Conservation (phyloP, 1,140 invertebrate genomes). For the Lerema accius region DNA sequence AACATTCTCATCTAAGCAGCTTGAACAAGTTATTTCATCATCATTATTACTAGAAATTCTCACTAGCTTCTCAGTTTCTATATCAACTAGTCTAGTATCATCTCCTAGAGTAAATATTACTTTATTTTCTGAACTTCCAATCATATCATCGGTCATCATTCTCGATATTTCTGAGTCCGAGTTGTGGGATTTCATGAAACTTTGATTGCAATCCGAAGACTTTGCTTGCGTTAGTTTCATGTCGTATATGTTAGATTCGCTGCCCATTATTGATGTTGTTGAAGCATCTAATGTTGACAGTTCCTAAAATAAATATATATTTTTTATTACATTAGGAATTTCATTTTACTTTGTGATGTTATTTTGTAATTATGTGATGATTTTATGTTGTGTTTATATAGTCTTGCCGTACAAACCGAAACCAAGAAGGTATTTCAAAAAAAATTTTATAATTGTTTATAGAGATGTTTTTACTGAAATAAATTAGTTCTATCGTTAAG, state of each 20-base stretch:
- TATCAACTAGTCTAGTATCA: slow-evolving; percentile 32
- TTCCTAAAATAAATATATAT: slow-evolving; percentile 56
- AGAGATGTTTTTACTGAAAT: too few species aligned
- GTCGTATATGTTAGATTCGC: slow-evolving; percentile 75
- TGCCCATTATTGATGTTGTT: slow-evolving; percentile 77
- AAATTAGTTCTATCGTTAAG: too few species aligned
- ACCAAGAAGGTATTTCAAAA: not conserved
- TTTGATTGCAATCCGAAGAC: slow-evolving; percentile 33
- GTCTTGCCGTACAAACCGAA: not conserved
- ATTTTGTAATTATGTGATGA: not conserved
- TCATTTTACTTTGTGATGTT: too few species aligned
- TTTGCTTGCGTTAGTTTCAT: slow-evolving; percentile 56
- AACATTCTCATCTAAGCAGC: slow-evolving; percentile 55
- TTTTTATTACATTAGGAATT: not conserved
- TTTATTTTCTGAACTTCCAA: slow-evolving; percentile 35
- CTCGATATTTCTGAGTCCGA: slow-evolving; percentile 75
- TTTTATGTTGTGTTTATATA: too few species aligned
- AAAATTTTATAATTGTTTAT: too few species aligned
- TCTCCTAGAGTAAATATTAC: slow-evolving; percentile 66
- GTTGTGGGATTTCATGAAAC: slow-evolving; percentile 64
- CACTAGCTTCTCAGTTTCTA: slow-evolving; percentile 51
- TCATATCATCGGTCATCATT: slow-evolving; percentile 34
- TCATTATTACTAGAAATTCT: slow-evolving; percentile 69
- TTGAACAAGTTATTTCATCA: slow-evolving; percentile 49
- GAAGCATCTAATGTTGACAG: slow-evolving; percentile 60